Conservation (phyloP, 2,888 invertebrate genomes). For the Melikaiella ostensackeni region DNA sequence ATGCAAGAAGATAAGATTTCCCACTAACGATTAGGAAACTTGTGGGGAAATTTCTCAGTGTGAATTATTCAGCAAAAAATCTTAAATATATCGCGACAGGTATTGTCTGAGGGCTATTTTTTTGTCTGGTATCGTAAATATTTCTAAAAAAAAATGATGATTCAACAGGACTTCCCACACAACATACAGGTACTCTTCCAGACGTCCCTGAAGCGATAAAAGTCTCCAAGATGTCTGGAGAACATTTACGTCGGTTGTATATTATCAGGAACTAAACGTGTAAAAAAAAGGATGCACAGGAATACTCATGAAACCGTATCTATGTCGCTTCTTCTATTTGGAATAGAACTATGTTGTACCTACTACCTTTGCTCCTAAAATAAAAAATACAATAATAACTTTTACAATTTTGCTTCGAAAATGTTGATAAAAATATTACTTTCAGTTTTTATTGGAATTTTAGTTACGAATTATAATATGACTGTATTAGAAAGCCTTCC, state of each 20-base stretch:
- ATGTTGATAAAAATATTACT: neutral
- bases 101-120: neutral
- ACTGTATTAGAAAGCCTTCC: too few relatives aligned
- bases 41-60: neutral
- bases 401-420: neutral
- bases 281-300: neutral
- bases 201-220: conserved; percentile 31
- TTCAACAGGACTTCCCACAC: conserved; percentile 6
- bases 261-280: conserved; percentile 28
- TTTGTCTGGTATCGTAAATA: neutral
- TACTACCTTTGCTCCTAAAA: neutral
- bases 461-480: too few relatives aligned
- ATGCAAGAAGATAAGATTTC: neutral
- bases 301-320: conserved; percentile 7
- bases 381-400: neutral
- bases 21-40: neutral
- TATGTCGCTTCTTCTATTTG: neutral
- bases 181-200: neutral
- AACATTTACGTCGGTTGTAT: conserved; percentile 18
- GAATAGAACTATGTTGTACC: neutral
- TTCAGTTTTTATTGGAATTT: too few relatives aligned
- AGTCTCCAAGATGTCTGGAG: conserved; percentile 32
- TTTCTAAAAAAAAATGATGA: neutral
- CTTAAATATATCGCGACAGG: neutral
- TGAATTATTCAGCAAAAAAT: neutral